A percentile compares a stretch with the other conserved stretches of the same genome.
Evolutionary conservation across 2,113 vertebrate species (phyloP).

Genomic region (Peromyscus maniculatus): DNA sequence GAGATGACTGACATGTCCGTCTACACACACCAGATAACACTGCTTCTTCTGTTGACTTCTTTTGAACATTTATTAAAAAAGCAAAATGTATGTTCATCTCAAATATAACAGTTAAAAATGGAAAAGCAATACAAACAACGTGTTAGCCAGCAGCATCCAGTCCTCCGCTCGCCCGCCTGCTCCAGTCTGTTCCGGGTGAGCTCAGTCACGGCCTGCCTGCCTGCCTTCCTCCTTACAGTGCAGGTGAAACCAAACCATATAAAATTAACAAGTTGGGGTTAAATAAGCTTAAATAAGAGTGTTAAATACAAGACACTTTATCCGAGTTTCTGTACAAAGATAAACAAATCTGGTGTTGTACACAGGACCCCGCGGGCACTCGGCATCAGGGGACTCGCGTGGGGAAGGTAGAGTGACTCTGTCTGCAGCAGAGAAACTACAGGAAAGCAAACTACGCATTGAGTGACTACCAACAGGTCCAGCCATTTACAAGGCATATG

Average conservation of each 20-base stretch:
- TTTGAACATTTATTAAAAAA: slow-evolving; percentile 96
- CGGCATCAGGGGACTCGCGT: slow-evolving; percentile 76
- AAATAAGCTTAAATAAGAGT: slow-evolving; percentile 99
- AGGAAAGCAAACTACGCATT: slow-evolving; percentile 84
- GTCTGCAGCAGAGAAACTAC: slow-evolving; percentile 86
- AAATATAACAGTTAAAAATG: slow-evolving; percentile 94
- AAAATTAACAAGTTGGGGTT: slow-evolving; percentile 96
- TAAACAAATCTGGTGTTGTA: slow-evolving; percentile 94
- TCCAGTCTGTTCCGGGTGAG: slow-evolving; percentile 88
- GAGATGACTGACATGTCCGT: neutral
- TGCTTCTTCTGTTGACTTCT: slow-evolving; percentile 68
- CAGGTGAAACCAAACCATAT: slow-evolving; percentile 92
- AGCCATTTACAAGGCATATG: slow-evolving; percentile 95
- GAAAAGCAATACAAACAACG: slow-evolving; percentile 95
- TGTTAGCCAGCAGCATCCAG: slow-evolving; percentile 96
- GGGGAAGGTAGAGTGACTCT: slow-evolving; percentile 81
- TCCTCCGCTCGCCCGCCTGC: slow-evolving; percentile 91
- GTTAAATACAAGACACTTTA: slow-evolving; percentile 98
- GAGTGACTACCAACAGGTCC: slow-evolving; percentile 80
- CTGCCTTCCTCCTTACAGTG: slow-evolving; percentile 87
- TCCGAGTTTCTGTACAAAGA: slow-evolving; percentile 96
- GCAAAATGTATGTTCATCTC: slow-evolving; percentile 93
- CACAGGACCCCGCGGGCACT: slow-evolving; percentile 89
- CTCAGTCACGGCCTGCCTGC: slow-evolving; percentile 78
- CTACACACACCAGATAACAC: slow-evolving; percentile 2